Percentiles rank a stretch among this genome's conserved stretches.
Evolutionary conservation across 2,888 invertebrate genomes (phyloP).

Genomic region (Electrophaes corylata): DNA sequence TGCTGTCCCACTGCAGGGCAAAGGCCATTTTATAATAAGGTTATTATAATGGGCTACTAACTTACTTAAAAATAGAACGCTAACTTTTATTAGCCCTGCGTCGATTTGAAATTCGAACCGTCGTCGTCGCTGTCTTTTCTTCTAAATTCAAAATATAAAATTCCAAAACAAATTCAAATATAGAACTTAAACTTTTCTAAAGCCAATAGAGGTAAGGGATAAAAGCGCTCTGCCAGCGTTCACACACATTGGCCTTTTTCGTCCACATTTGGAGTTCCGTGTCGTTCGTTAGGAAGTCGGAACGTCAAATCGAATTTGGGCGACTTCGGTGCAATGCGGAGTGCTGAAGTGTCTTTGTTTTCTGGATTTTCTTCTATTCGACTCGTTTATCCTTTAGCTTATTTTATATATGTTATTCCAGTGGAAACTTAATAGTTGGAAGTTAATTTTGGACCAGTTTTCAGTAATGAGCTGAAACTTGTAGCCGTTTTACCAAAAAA

Average conservation of each 20-base stretch:
- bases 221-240: conserved; percentile 7
- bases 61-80: neutral
- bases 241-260: conserved; percentile 29
- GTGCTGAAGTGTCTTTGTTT: conserved; percentile 35
- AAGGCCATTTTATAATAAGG: too few species aligned
- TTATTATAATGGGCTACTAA: too few species aligned
- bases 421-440: conserved; percentile 1
- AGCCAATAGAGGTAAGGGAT: conserved; percentile 1
- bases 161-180: conserved; percentile 10
- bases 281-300: conserved; percentile 38
- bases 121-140: neutral
- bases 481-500: neutral
- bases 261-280: conserved; percentile 26
- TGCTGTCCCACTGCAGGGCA: too few species aligned
- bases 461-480: neutral
- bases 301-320: conserved; percentile 37
- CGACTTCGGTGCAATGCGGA: conserved; percentile 35
- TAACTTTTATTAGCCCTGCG: too few species aligned
- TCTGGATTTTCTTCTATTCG: conserved; percentile 29
- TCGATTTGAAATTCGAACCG: conserved; percentile 3
- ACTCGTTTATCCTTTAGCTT: conserved; percentile 30
- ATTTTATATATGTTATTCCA: conserved; percentile 22
- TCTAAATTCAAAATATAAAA: neutral
- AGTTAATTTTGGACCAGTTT: conserved; percentile 14
- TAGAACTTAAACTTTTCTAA: conserved; percentile 8